Evolutionary conservation across 37 sponge, comb jelly and placozoan genomes (phyloP), one percentile per base, ranked within the genome.

Genomic region (Spongilla lacustris): DNA sequence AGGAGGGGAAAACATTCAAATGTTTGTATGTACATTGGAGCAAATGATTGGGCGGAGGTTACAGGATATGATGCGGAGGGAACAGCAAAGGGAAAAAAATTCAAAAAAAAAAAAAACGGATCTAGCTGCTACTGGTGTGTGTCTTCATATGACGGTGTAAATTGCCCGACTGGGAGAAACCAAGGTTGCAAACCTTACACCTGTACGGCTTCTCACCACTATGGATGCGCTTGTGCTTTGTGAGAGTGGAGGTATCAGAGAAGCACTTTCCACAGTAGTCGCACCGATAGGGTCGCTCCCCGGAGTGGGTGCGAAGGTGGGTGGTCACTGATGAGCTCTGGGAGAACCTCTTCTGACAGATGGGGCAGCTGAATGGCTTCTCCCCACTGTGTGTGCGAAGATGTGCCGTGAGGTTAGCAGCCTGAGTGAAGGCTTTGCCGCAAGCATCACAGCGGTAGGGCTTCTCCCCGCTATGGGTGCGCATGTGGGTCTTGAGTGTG

Each of bases 91-190:
- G 73, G 29, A 72, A 32, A 23, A 12, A 13, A 32, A 1, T 69
- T 2, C 8, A 28, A 9, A 4, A 33, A 72, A 30, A 24, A 30
- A 70, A 28, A 70, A 70, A 25, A 3, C 28, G 5, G n/a, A 29
- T 26, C 33, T 79, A 58, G 28, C 79, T 79, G 79, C 27, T 79
- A n/a, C 84, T 89, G 73, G 36, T 89, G 91, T 98, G 99, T 24
- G 97, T 98, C 81, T 91, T 95, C 99, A 98, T 98, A 90, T 98
- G 99, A 28, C 99, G 89, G 83, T 98, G 85, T 22, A 96, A 90
- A 82, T 98, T 98, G 9, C 99, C 99, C 25, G 92, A 91, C 73
- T 98, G 99, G 6, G 97, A 97, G 80, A 98, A 98, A 32, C 93
- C 83, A 4, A 87, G 84, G 67, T 96, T 85, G 82, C 99, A 98